Conservation (phyloP, 2,888 invertebrate species). For the Protonemura montana region DNA sequence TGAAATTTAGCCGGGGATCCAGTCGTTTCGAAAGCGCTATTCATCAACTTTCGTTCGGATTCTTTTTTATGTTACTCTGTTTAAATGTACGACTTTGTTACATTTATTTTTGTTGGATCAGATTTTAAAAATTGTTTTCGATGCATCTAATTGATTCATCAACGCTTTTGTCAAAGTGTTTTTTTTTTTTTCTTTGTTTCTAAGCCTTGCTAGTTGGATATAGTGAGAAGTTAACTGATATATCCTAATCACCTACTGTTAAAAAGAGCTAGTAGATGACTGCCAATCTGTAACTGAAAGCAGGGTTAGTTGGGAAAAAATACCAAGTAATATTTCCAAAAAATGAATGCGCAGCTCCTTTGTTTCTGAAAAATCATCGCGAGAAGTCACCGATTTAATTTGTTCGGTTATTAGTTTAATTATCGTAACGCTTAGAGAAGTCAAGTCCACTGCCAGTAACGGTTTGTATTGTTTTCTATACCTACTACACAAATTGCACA, state of each 20-base stretch:
- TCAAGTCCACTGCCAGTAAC: constrained; percentile 2
- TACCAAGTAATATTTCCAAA: background rate
- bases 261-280: too few species aligned
- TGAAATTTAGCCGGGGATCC: background rate
- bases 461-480: background rate
- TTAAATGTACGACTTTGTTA: background rate
- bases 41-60: background rate
- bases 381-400: background rate
- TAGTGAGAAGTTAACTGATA: background rate
- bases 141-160: background rate
- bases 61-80: background rate
- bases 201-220: background rate
- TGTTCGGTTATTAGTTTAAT: background rate
- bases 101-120: background rate
- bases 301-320: background rate
- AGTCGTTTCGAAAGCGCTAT: background rate
- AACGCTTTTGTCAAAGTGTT: background rate
- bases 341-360: background rate
- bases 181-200: background rate
- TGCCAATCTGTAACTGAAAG: too few species aligned
- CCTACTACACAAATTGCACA: background rate
- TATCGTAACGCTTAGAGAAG: background rate
- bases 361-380: background rate
- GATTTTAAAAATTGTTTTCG: background rate
- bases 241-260: background rate